phyloP scores from a whole-genome alignment of 2,797 vertebrate species.

The Tympanoctomys barrerae region DNA sequence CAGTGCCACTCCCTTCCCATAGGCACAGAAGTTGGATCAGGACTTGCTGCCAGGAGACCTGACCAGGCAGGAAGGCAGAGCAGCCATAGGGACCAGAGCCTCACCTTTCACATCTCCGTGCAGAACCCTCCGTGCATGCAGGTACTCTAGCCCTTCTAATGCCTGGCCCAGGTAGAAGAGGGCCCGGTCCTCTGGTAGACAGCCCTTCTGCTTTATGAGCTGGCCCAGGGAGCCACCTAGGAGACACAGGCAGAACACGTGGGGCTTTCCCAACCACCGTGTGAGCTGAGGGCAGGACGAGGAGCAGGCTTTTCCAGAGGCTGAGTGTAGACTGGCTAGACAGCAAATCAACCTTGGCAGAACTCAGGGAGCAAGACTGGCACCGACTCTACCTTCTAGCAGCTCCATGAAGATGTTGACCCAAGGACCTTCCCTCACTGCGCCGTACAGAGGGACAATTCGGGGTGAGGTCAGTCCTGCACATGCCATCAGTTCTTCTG shows the following conservation, averaged over 20 bases:
- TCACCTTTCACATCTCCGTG: constrained; percentile 98
- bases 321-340: not conserved
- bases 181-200: constrained; percentile 94
- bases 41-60: not conserved
- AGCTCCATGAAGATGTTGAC: constrained; percentile 96
- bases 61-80: not conserved
- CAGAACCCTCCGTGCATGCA: constrained; percentile 92
- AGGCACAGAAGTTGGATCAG: not conserved
- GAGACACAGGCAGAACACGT: constrained; percentile 71
- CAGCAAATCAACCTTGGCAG: not conserved
- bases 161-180: constrained; percentile 95
- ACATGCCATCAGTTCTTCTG: constrained; percentile 96
- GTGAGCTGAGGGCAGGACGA: not conserved
- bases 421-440: constrained; percentile 94
- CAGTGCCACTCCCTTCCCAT: not conserved
- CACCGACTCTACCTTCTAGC: constrained; percentile 91
- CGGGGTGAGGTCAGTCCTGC: constrained; percentile 92
- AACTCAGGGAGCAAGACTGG: not conserved
- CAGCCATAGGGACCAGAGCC: not conserved
- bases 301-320: constrained; percentile 10
- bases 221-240: constrained; percentile 94
- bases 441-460: constrained; percentile 96
- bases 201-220: constrained; percentile 93
- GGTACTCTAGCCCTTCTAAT: constrained; percentile 92
- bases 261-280: constrained; percentile 15